These are phyloP conservation scores for Formica selysi DNA, from an alignment of 1,140 invertebrate genomes.

Conservation along the genomic window DNA sequence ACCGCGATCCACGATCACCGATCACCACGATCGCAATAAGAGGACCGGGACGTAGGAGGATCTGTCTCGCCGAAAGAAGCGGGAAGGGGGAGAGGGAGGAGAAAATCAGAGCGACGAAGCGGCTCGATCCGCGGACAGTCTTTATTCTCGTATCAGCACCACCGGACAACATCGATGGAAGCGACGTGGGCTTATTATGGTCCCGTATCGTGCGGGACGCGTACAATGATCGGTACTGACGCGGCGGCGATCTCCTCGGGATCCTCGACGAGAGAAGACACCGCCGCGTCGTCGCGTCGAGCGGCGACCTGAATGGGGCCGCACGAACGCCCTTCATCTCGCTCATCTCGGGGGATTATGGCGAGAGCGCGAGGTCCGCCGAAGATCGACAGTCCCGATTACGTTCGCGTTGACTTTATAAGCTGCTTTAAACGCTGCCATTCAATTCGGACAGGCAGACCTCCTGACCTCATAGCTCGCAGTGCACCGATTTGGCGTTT, in stretches of 20 bases:
- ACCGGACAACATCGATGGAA: slow-evolving; percentile 67
- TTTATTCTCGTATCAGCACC: slow-evolving; percentile 74
- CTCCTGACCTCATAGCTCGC: slow-evolving; percentile 64
- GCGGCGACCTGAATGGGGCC: slow-evolving; percentile 57
- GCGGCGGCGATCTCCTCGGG: slow-evolving; percentile 22
- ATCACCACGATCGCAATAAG: slow-evolving; percentile 46
- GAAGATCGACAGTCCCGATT: slow-evolving; percentile 78
- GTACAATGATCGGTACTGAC: slow-evolving; percentile 72
- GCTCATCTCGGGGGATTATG: slow-evolving; percentile 61
- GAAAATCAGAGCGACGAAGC: slow-evolving; percentile 40
- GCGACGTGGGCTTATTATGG: slow-evolving; percentile 74
- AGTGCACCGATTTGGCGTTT: slow-evolving; percentile 63
- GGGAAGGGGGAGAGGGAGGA: background rate
- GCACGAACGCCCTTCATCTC: slow-evolving; percentile 19
- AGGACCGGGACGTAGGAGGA: background rate
- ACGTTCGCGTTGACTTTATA: slow-evolving; percentile 75
- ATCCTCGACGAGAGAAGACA: slow-evolving; percentile 15
- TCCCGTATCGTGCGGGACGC: slow-evolving; percentile 54
- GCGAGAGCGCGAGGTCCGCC: slow-evolving; percentile 52
- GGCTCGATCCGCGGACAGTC: slow-evolving; percentile 49
- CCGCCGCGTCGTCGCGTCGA: background rate
- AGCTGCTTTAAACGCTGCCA: slow-evolving; percentile 75
- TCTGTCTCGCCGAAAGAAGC: background rate
- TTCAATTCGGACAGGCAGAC: slow-evolving; percentile 57
- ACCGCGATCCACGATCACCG: slow-evolving; percentile 9